Conservation (phyloP, 2,888 invertebrate species). For the Cerastis leucographa region DNA sequence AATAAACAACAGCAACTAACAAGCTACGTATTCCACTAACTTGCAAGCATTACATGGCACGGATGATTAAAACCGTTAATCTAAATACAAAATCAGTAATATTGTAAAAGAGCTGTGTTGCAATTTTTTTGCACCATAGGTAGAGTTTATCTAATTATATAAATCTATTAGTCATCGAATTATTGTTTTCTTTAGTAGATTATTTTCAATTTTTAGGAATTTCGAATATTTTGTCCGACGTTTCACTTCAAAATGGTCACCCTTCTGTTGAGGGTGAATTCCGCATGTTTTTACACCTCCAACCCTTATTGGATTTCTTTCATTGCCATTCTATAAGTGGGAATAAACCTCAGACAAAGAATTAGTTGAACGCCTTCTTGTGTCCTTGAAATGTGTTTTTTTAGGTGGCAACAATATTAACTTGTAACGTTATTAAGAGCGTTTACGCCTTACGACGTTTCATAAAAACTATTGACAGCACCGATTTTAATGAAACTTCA, state of each 20-base stretch:
- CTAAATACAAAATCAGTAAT: no score
- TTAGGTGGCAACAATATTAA: background rate
- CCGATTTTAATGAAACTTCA: no score
- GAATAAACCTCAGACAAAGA: constrained; percentile 45
- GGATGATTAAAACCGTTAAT: no score
- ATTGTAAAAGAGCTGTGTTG: no score
- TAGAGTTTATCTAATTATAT: no score
- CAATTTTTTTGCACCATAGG: no score
- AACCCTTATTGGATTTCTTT: constrained; percentile 64
- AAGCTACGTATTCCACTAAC: no score
- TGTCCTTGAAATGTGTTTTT: constrained; percentile 4
- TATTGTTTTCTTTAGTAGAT: background rate
- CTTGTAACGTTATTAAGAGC: background rate
- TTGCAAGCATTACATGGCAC: no score
- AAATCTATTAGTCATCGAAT: background rate
- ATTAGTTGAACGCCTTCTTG: constrained; percentile 8
- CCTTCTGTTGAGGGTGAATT: constrained; percentile 31
- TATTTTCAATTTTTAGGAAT: background rate
- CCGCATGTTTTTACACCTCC: constrained; percentile 64
- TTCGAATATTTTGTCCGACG: background rate
- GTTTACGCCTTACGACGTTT: no score
- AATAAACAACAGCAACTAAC: no score
- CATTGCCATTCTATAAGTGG: constrained; percentile 59
- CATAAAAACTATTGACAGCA: no score
- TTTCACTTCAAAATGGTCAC: constrained; percentile 6